These are phyloP conservation scores for Xenopus tropicalis DNA, from an alignment of 2,113 vertebrate genomes.

Conservation along the genomic window UCB_Xtro_10.0 CM004443.2:187715501-187716000, in stretches of 20 bases:
- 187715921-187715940: background rate
- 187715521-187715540: too few species aligned
- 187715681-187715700: too few species aligned
- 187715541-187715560: too few species aligned
- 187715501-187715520: too few species aligned
- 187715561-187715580: too few species aligned
- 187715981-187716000: background rate
- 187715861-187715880: slow-evolving; percentile 31
- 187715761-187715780: slow-evolving; percentile 87
- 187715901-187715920: background rate
- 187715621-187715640: too few species aligned
- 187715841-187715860: slow-evolving; percentile 84
- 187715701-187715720: slow-evolving; percentile 59
- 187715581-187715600: too few species aligned
- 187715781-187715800: slow-evolving; percentile 82
- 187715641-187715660: too few species aligned
- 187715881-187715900: slow-evolving; percentile 5
- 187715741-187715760: slow-evolving; percentile 87
- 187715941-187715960: background rate
- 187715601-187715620: too few species aligned
- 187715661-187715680: too few species aligned
- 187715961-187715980: background rate
- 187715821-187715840: slow-evolving; percentile 79
- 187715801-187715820: slow-evolving; percentile 77
- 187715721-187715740: slow-evolving; percentile 78